Evolutionary conservation across 1,140 invertebrate species (phyloP).

Genomic region (Centruroides sculpturatus): DNA sequence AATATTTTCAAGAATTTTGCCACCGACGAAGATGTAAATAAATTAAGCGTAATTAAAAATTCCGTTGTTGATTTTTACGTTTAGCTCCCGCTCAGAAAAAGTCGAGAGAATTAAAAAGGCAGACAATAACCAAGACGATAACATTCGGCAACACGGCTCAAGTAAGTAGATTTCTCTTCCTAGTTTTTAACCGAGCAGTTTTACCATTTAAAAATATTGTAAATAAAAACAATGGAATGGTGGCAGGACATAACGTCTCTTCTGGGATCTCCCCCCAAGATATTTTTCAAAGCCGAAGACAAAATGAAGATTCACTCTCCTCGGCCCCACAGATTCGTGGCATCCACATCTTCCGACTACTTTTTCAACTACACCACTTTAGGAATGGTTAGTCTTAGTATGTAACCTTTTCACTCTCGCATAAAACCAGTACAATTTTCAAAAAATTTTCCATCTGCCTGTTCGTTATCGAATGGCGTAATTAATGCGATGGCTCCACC

Average conservation of each 20-base stretch:
- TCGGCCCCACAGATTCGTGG: slow-evolving; percentile 59
- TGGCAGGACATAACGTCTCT: slow-evolving; percentile 52
- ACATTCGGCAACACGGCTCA: slow-evolving; percentile 31
- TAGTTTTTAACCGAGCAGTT: too few species aligned
- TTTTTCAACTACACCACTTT: slow-evolving; percentile 97
- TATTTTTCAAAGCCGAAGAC: slow-evolving; percentile 92
- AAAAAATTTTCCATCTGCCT: too few species aligned
- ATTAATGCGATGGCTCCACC: too few species aligned
- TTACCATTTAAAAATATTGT: too few species aligned
- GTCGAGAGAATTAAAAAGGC: slow-evolving; percentile 28
- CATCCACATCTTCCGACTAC: slow-evolving; percentile 66
- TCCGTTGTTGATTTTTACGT: slow-evolving; percentile 5
- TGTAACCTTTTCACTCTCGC: too few species aligned
- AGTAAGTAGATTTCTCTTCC: slow-evolving; percentile 15
- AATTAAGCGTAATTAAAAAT: background rate
- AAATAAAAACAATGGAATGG: too few species aligned
- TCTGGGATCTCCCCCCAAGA: slow-evolving; percentile 53
- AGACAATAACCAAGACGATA: slow-evolving; percentile 28
- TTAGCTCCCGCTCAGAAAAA: slow-evolving; percentile 28
- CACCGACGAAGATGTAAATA: too few species aligned
- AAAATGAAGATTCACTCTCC: slow-evolving; percentile 96
- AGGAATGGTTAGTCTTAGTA: slow-evolving; percentile 55
- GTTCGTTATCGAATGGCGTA: too few species aligned
- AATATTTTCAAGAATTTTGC: too few species aligned
- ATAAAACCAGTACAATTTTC: too few species aligned